Evolutionary conservation across 2,113 vertebrate genomes (phyloP), one percentile per base, ranked within the genome.

Genomic region (Desmodus rotundus): DNA sequence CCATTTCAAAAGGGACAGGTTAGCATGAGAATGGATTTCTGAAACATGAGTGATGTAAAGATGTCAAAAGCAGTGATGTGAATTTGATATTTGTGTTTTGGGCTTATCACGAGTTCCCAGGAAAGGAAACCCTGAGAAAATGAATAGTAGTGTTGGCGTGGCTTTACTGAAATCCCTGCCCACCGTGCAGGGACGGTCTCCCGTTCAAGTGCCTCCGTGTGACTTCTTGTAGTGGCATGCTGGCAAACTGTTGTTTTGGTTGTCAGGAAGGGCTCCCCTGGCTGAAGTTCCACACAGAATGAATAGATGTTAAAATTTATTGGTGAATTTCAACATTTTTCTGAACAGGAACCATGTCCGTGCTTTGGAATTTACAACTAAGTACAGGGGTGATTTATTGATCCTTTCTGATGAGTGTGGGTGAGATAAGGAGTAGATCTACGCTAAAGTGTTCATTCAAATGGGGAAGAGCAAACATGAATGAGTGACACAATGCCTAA

Each of bases 141-240:
- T 97, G 95, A 92, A 86, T 86, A 94, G 92, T 95, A 97, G 96
- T 92, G 87, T 92, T 93, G 88, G 38, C n/a, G 28, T 97, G 88
- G 88, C 56, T 97, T 97, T 93, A 90, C 95, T 90, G 82, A 93
- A 93, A 86, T 89, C 47, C 10, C 56, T 63, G 9, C 61, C 38
- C 93, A 88, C 73, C 89, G 73, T 78, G 74, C 85, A 97, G 36
- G 63, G 54, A 84, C 94, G 78, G 14, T 81, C 26, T 81, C 47
- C 43, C 54, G 74, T 72, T 94, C 93, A 84, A 20, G 17, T 74
- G 72, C 47, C 84, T 61, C 76, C 87, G 72, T 85, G 61, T 50
- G 5, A 12, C 73, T 68, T 36, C 89, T 61, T 36, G 2, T 0
- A 15, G 22, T 22, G 67, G 82, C 7, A 1, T 38, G 36, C 20